Conservation (phyloP, 2,797 vertebrate species). For the Characodon lateralis region DNA sequence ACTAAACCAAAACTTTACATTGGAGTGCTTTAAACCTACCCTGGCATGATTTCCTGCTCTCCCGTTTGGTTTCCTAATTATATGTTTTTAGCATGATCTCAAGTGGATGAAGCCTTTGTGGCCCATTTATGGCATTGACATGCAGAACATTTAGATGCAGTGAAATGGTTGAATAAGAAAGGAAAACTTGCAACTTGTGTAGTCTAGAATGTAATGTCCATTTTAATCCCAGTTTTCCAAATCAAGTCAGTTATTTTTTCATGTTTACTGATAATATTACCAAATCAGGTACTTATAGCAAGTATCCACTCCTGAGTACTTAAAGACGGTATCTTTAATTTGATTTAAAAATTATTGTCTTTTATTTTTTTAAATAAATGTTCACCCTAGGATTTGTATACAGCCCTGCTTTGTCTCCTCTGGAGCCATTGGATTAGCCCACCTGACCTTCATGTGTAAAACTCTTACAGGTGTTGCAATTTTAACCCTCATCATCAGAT, state of each 20-base stretch:
- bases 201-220: neutral
- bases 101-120: neutral
- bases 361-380: neutral
- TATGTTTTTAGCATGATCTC: neutral
- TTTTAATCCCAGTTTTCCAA: neutral
- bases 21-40: neutral
- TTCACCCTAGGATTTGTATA: neutral
- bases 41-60: neutral
- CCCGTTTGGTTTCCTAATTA: neutral
- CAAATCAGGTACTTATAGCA: neutral
- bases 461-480: slow-evolving; percentile 7
- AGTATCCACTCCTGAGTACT: neutral
- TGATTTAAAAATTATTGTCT: neutral
- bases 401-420: neutral
- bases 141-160: neutral
- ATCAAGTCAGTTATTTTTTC: neutral
- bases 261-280: neutral
- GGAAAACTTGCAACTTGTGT: neutral
- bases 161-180: neutral
- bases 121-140: neutral
- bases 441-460: neutral
- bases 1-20: neutral
- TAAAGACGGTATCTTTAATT: neutral
- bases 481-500: slow-evolving; percentile 25
- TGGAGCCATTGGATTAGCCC: neutral